A percentile compares a stretch with the other conserved stretches of the same genome.
Evolutionary conservation across 2,113 vertebrate species (phyloP).

Genomic region (Ancistrus triradiatus): DNA sequence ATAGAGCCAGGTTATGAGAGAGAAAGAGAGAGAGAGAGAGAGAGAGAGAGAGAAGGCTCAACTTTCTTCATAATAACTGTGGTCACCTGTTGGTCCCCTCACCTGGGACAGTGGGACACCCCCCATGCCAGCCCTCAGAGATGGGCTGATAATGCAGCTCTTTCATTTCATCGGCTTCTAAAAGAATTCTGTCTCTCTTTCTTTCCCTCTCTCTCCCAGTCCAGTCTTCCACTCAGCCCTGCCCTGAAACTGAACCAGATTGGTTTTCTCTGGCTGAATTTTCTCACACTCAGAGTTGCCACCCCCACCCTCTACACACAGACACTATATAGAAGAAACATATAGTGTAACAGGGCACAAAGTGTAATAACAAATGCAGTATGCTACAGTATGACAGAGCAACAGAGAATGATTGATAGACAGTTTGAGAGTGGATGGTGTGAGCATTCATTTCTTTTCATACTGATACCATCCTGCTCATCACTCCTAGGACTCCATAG

Average conservation of each 20-base stretch:
- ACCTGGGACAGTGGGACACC: conserved; percentile 65
- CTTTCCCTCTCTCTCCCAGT: conserved; percentile 15
- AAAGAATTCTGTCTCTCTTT: conserved; percentile 47
- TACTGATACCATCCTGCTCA: too few relatives aligned
- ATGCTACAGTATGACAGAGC: too few relatives aligned
- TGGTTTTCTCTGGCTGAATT: conserved; percentile 57
- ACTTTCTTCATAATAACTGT: conserved; percentile 68
- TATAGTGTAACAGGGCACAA: neutral
- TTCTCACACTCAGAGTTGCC: conserved; percentile 70
- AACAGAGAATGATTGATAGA: neutral
- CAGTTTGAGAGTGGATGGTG: neutral
- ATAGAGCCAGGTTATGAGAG: conserved; percentile 33
- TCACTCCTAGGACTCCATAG: too few relatives aligned
- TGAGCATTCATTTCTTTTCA: neutral
- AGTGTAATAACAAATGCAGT: neutral
- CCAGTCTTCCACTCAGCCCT: conserved; percentile 42
- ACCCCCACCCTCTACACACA: conserved; percentile 49
- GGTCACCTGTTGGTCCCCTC: conserved; percentile 72
- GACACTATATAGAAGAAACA: conserved; percentile 5
- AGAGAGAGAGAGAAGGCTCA: conserved; percentile 59
- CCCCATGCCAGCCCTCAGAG: conserved; percentile 43
- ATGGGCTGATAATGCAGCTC: conserved; percentile 63
- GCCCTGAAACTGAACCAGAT: conserved; percentile 70
- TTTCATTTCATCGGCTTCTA: conserved; percentile 52
- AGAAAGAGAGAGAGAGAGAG: conserved; percentile 42